Evolutionary conservation across 2,888 invertebrate genomes (phyloP).

Genomic region (Ophion ellenae): DNA sequence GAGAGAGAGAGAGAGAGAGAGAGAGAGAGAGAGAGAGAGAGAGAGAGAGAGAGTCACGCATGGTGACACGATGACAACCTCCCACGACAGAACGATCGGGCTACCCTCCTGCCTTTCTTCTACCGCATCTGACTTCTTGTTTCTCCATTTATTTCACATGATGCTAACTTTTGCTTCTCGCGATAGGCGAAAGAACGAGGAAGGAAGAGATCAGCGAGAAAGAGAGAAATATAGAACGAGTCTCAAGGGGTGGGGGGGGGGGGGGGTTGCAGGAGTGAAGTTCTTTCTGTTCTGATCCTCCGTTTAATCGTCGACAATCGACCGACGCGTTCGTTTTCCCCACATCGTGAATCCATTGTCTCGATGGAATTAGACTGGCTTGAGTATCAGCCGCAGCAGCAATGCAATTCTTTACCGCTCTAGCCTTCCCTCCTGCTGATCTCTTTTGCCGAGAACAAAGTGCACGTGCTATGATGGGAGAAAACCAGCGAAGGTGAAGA

Average conservation of each 20-base stretch:
- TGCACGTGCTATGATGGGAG: not conserved
- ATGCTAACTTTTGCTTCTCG: slow-evolving; percentile 34
- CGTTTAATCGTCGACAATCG: slow-evolving; percentile 66
- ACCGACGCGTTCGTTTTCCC: slow-evolving; percentile 57
- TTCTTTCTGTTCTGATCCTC: slow-evolving; percentile 55
- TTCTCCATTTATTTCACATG: slow-evolving; percentile 60
- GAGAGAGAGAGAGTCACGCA: too few species aligned
- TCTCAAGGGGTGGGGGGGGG: slow-evolving; percentile 16
- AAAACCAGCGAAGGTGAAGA: not conserved
- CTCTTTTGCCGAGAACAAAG: slow-evolving; percentile 7
- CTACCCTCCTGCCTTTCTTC: slow-evolving; percentile 16
- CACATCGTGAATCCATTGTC: slow-evolving; percentile 71
- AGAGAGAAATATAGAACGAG: slow-evolving; percentile 9
- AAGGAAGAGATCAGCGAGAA: slow-evolving; percentile 27
- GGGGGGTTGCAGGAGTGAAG: slow-evolving; percentile 3
- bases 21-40: slow-evolving; percentile 18
- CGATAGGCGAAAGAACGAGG: slow-evolving; percentile 57
- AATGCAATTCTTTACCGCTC: slow-evolving; percentile 39
- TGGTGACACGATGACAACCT: slow-evolving; percentile 62
- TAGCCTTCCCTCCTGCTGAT: not conserved
- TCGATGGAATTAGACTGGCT: slow-evolving; percentile 73
- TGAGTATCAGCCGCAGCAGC: slow-evolving; percentile 48
- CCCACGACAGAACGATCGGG: slow-evolving; percentile 63
- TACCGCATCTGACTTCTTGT: slow-evolving; percentile 39
- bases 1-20: slow-evolving; percentile 27